Conservation (phyloP, 2,888 invertebrate species). For the Eupithecia exiguata region DNA sequence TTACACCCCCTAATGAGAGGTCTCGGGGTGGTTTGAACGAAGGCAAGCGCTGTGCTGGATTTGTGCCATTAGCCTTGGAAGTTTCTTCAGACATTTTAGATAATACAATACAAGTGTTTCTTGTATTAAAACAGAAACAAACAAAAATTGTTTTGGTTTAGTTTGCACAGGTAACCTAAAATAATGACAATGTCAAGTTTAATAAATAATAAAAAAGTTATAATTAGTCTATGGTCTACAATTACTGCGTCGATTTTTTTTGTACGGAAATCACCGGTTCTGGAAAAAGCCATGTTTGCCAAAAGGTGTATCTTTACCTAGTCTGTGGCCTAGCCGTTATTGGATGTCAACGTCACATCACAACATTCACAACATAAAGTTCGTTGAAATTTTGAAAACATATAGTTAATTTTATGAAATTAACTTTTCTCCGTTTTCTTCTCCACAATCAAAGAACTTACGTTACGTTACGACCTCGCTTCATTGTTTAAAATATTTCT, state of each 20-base stretch:
- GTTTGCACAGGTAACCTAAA: not conserved
- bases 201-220: too few species aligned
- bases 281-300: too few species aligned
- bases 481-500: not conserved
- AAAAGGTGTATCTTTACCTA: too few species aligned
- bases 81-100: conserved; percentile 66
- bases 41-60: conserved; percentile 74
- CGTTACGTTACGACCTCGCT: too few species aligned
- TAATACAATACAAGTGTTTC: not conserved
- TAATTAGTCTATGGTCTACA: too few species aligned
- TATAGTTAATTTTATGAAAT: too few species aligned
- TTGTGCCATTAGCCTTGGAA: conserved; percentile 62
- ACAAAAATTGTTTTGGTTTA: conserved; percentile 15
- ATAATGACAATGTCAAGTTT: not conserved
- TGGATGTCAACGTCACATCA: not conserved
- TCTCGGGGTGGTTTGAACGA: conserved; percentile 84
- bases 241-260: not conserved
- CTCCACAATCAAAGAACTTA: too few species aligned
- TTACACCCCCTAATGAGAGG: conserved; percentile 80
- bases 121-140: not conserved
- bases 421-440: too few species aligned
- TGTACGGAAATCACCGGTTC: not conserved
- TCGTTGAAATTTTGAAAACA: too few species aligned
- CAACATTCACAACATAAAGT: too few species aligned
- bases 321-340: too few species aligned